Evolutionary conservation across 2,888 invertebrate species (phyloP).

Genomic region (Drosophila cracens): DNA sequence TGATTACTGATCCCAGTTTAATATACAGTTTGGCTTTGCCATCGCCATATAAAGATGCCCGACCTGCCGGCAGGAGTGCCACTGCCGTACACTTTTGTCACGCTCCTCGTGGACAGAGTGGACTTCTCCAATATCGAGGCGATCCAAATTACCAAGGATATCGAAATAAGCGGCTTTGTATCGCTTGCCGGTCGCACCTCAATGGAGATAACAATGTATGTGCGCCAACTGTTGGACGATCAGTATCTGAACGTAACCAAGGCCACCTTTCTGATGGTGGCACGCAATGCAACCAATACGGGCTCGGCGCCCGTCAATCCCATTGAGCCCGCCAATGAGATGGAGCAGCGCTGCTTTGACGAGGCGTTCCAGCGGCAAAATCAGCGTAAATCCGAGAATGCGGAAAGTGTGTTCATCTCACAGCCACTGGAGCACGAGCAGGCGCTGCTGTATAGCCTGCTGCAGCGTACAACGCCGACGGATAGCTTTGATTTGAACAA

Average conservation of each 20-base stretch:
- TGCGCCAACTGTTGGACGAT: slow-evolving; percentile 86
- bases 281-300: slow-evolving; percentile 88
- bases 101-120: slow-evolving; percentile 90
- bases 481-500: slow-evolving; percentile 86
- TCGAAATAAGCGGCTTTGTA: slow-evolving; percentile 90
- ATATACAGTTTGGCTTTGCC: slow-evolving; percentile 91
- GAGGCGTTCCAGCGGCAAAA: slow-evolving; percentile 87
- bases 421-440: slow-evolving; percentile 89
- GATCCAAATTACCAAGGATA: slow-evolving; percentile 86
- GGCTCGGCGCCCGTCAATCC: slow-evolving; percentile 87
- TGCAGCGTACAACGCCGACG: slow-evolving; percentile 87
- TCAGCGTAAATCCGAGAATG: slow-evolving; percentile 85
- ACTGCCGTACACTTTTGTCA: slow-evolving; percentile 89
- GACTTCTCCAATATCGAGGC: slow-evolving; percentile 84
- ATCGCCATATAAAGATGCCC: slow-evolving; percentile 88
- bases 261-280: slow-evolving; percentile 90
- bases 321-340: slow-evolving; percentile 86
- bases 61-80: slow-evolving; percentile 86
- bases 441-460: slow-evolving; percentile 88
- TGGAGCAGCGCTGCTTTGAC: slow-evolving; percentile 87
- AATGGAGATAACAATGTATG: slow-evolving; percentile 89
- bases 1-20: slow-evolving; percentile 85
- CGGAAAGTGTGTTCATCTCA: slow-evolving; percentile 87
- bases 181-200: slow-evolving; percentile 90
- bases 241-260: slow-evolving; percentile 85